Evolutionary conservation across 2,888 invertebrate genomes (phyloP).

Genomic region (Ormyrus nitidulus): DNA sequence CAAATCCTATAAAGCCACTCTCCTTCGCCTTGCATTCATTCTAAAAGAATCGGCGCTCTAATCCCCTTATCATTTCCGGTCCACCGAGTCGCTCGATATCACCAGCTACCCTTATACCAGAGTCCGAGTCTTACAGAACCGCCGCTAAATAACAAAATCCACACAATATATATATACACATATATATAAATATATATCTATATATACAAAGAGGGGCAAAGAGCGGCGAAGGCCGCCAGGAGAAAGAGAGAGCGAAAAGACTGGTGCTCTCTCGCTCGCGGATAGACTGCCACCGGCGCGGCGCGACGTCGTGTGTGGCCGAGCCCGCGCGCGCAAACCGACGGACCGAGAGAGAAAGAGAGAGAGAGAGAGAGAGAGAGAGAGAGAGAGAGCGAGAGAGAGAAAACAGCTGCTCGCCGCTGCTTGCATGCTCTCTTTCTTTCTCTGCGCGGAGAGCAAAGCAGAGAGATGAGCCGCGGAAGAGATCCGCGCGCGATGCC

Average conservation of each 20-base stretch:
- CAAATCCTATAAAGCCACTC: no score
- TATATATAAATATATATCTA: neutral
- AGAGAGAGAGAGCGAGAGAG: constrained; percentile 28
- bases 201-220: constrained; percentile 5
- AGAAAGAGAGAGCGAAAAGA: constrained; percentile 8
- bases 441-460: constrained; percentile 9
- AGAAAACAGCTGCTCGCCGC: constrained; percentile 39
- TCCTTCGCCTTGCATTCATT: no score
- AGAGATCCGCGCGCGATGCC: constrained; percentile 46
- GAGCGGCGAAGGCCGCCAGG: constrained; percentile 48
- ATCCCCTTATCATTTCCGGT: no score
- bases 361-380: constrained; percentile 41
- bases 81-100: no score
- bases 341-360: constrained; percentile 35
- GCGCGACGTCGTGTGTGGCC: constrained; percentile 58
- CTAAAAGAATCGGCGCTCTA: no score
- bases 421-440: constrained; percentile 38
- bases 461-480: constrained; percentile 47
- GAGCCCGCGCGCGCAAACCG: constrained; percentile 34
- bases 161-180: neutral
- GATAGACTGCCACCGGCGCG: constrained; percentile 57
- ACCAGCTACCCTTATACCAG: no score
- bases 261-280: constrained; percentile 40
- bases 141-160: neutral
- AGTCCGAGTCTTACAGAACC: no score